phyloP scores from a whole-genome alignment of 2,888 invertebrate species.

The Hirtodrosophila trivittata region DNA sequence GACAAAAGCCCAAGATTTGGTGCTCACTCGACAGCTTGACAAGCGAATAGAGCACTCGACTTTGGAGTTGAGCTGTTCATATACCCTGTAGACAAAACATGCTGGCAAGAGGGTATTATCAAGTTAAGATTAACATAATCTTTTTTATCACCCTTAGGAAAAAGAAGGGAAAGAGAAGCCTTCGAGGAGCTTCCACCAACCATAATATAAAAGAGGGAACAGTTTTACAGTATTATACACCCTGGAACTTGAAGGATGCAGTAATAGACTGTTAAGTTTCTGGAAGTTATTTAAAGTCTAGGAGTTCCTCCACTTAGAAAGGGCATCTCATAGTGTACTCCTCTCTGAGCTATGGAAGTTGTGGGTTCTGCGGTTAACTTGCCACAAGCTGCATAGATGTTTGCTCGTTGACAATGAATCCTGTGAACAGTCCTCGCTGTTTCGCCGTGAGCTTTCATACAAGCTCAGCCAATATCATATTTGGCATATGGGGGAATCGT shows the following conservation, averaged over 20 bases:
- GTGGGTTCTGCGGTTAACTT: constrained; percentile 5
- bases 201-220: too few relatives aligned
- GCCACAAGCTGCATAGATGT: constrained; percentile 10
- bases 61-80: background rate
- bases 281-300: too few relatives aligned
- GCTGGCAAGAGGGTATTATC: background rate
- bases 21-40: constrained; percentile 46
- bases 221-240: too few relatives aligned
- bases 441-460: background rate
- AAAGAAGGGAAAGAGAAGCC: too few relatives aligned
- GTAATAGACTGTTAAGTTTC: too few relatives aligned
- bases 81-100: constrained; percentile 28
- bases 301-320: too few relatives aligned
- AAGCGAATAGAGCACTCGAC: constrained; percentile 31
- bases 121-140: too few relatives aligned
- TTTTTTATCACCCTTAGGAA: too few relatives aligned
- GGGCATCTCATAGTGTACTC: too few relatives aligned
- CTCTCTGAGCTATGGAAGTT: too few relatives aligned
- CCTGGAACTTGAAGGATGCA: too few relatives aligned
- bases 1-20: constrained; percentile 26
- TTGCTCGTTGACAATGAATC: constrained; percentile 8
- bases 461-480: background rate
- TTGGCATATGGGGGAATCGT: constrained; percentile 20
- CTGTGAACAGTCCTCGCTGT: background rate
- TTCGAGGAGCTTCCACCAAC: too few relatives aligned